Percentiles rank a stretch among this genome's conserved stretches.
phyloP scores from a whole-genome alignment of 2,888 invertebrate species.

The Tipula vernalis region DNA sequence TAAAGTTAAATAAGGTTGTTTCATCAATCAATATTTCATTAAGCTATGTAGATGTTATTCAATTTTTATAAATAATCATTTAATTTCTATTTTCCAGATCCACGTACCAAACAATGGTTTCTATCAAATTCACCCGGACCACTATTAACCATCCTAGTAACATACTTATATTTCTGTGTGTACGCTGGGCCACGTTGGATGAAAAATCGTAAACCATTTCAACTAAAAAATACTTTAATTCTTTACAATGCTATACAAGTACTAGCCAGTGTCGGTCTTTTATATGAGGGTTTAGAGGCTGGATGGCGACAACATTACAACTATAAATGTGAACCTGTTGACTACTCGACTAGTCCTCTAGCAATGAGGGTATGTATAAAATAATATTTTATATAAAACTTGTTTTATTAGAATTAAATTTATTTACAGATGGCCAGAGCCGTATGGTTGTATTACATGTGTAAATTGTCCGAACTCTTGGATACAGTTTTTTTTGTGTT shows the following conservation, averaged over 20 bases:
- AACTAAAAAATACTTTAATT: slow-evolving; percentile 64
- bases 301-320: slow-evolving; percentile 51
- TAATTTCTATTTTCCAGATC: slow-evolving; percentile 39
- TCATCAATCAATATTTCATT: too few relatives aligned
- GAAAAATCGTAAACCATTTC: slow-evolving; percentile 74
- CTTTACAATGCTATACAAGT: slow-evolving; percentile 86
- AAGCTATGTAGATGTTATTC: too few relatives aligned
- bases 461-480: slow-evolving; percentile 33
- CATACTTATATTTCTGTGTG: slow-evolving; percentile 60
- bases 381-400: background rate
- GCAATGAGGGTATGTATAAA: slow-evolving; percentile 39
- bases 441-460: slow-evolving; percentile 36
- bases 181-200: slow-evolving; percentile 78
- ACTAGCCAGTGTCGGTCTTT: slow-evolving; percentile 63
- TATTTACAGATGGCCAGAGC: slow-evolving; percentile 33
- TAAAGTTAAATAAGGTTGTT: too few relatives aligned
- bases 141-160: slow-evolving; percentile 49
- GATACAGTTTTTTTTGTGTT: slow-evolving; percentile 65
- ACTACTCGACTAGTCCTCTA: slow-evolving; percentile 47
- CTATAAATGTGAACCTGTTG: slow-evolving; percentile 57
- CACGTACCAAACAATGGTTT: slow-evolving; percentile 59
- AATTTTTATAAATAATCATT: too few relatives aligned
- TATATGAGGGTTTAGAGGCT: slow-evolving; percentile 48
- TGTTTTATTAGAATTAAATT: slow-evolving; percentile 9
- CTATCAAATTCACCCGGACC: slow-evolving; percentile 59